Evolutionary conservation across 2,113 vertebrate genomes (phyloP).

Genomic region (Callorhinus ursinus): DNA sequence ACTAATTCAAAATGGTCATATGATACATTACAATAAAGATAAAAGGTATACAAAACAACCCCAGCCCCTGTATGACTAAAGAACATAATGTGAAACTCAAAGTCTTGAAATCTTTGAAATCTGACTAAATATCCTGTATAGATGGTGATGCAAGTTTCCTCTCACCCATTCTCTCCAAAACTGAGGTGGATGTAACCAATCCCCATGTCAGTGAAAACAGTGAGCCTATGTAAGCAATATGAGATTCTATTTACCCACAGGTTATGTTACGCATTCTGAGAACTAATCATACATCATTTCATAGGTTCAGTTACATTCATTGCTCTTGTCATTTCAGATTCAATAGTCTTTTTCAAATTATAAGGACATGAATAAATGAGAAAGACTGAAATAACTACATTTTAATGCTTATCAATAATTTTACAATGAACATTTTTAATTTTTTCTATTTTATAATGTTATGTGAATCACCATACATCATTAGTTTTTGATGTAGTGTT

Average conservation of each 20-base stretch:
- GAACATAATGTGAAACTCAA: not conserved
- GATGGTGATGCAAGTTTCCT: not conserved
- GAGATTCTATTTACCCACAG: not conserved
- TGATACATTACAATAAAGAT: not conserved
- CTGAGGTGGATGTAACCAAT: not conserved
- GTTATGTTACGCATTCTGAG: not conserved
- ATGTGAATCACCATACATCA: too few species aligned
- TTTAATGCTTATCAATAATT: not conserved
- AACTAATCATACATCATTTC: not conserved
- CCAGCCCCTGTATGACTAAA: not conserved
- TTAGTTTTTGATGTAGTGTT: too few species aligned
- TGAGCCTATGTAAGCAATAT: not conserved
- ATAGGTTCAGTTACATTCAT: not conserved
- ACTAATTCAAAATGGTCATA: not conserved
- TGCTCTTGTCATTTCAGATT: constrained; percentile 13
- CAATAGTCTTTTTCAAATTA: not conserved
- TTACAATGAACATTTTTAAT: not conserved
- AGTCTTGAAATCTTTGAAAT: not conserved
- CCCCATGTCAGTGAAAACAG: not conserved
- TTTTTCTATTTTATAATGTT: too few species aligned
- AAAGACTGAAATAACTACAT: not conserved
- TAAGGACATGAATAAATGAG: not conserved
- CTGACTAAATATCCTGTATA: not conserved
- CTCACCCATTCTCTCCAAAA: not conserved
- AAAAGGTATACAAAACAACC: not conserved